These are phyloP conservation scores for Cephus pygmeus DNA, from an alignment of 2,888 invertebrate species.

Conservation along the genomic window DNA sequence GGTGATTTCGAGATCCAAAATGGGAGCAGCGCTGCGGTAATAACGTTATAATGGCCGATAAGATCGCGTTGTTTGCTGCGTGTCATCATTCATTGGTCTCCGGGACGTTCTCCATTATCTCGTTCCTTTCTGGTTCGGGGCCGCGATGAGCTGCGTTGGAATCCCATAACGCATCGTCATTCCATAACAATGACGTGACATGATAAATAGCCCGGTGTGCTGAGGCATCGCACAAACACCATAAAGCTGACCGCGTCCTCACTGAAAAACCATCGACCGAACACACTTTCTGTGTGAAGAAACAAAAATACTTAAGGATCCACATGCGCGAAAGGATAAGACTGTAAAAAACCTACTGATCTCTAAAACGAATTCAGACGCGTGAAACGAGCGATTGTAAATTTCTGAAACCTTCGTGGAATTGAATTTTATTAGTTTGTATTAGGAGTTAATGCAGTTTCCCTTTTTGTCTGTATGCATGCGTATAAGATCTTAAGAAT, in stretches of 20 bases:
- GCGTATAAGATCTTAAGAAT: not conserved
- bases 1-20: not conserved
- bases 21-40: not conserved
- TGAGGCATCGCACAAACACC: conserved; percentile 1
- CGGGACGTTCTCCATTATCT: conserved; percentile 2
- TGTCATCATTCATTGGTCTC: conserved; percentile 8
- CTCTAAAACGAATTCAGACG: not conserved
- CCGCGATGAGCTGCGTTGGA: conserved; percentile 1
- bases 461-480: not conserved
- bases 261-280: not conserved
- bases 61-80: conserved; percentile 16
- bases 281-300: not conserved
- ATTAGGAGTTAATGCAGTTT: not conserved
- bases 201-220: conserved; percentile 14
- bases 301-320: not conserved
- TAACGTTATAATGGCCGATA: conserved; percentile 14
- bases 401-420: not conserved
- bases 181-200: conserved; percentile 18
- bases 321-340: not conserved
- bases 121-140: not conserved
- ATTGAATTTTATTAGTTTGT: not conserved
- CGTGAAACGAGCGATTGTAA: not conserved
- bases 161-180: conserved; percentile 18
- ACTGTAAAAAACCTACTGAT: not conserved
- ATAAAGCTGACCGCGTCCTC: not conserved